Conservation (phyloP, 2,888 invertebrate species). For the Bombylius discolor region DNA sequence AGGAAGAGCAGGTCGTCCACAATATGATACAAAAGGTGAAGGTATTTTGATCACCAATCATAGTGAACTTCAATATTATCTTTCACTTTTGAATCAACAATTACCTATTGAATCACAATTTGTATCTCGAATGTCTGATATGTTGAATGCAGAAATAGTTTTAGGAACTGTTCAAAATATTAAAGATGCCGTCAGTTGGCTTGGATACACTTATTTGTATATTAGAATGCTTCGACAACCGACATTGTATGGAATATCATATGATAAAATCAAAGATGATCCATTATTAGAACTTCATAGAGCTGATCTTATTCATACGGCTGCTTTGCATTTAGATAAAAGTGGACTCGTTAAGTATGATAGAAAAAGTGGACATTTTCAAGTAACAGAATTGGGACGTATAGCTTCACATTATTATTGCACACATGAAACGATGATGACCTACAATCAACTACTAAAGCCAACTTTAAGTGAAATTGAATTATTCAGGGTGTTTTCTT, state of each 20-base stretch:
- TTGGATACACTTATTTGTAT: constrained; percentile 94
- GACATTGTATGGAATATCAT: constrained; percentile 73
- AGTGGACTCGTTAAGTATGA: constrained; percentile 94
- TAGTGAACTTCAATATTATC: constrained; percentile 94
- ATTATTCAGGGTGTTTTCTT: constrained; percentile 91
- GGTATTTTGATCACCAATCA: constrained; percentile 97
- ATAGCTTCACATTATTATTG: constrained; percentile 99
- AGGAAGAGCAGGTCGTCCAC: constrained; percentile 94
- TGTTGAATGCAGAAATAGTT: constrained; percentile 96
- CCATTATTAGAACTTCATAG: constrained; percentile 74
- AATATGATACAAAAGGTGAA: constrained; percentile 96
- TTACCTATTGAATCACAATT: constrained; percentile 96
- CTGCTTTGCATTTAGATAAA: constrained; percentile 79
- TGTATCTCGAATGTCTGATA: constrained; percentile 83
- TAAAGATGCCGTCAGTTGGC: constrained; percentile 78
- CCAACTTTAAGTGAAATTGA: constrained; percentile 96
- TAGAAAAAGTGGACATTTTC: constrained; percentile 75
- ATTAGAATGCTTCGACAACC: constrained; percentile 89
- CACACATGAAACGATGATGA: constrained; percentile 91
- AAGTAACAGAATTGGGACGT: constrained; percentile 87
- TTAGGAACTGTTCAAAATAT: constrained; percentile 83
- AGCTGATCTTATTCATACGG: constrained; percentile 92
- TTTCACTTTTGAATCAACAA: constrained; percentile 95
- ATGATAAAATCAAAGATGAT: constrained; percentile 70
- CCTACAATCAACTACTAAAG: constrained; percentile 91